Evolutionary conservation across 2,113 vertebrate genomes (phyloP).

Genomic region (Corythaeola cristata): DNA sequence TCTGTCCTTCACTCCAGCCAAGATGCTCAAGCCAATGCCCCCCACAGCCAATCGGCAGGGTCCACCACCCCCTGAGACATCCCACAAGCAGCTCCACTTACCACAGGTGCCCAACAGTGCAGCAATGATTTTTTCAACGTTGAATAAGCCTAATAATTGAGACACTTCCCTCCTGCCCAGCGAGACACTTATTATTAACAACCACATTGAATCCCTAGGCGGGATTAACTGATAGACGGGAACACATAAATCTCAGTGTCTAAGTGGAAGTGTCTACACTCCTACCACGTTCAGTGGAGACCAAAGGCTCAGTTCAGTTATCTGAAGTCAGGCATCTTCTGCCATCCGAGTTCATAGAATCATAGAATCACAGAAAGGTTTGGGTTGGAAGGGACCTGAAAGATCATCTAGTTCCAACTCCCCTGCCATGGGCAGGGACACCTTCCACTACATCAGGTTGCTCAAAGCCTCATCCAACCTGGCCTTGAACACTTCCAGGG

Average conservation of each 20-base stretch:
- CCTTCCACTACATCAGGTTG: too few species aligned
- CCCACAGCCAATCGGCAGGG: neutral
- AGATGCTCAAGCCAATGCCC: neutral
- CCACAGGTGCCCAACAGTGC: rapidly evolving
- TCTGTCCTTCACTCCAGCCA: neutral
- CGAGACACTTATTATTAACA: neutral
- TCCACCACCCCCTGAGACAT: neutral
- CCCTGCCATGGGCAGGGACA: too few species aligned
- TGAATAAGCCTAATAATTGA: neutral
- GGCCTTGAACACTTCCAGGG: too few species aligned
- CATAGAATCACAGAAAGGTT: too few species aligned
- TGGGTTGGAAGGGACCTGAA: too few species aligned
- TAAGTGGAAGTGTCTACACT: neutral
- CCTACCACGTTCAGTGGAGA: neutral
- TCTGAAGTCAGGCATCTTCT: neutral
- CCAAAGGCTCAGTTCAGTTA: neutral
- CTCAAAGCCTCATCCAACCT: too few species aligned
- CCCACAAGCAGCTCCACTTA: neutral
- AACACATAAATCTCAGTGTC: neutral
- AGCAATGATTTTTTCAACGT: neutral
- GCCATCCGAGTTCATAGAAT: neutral
- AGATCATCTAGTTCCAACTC: too few species aligned
- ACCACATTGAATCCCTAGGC: neutral
- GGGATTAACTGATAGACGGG: neutral
- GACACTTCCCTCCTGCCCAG: neutral